A percentile compares a stretch with the other conserved stretches of the same genome.
phyloP scores from a whole-genome alignment of 2,113 vertebrate species.

The Lipotes vexillifer region DNA sequence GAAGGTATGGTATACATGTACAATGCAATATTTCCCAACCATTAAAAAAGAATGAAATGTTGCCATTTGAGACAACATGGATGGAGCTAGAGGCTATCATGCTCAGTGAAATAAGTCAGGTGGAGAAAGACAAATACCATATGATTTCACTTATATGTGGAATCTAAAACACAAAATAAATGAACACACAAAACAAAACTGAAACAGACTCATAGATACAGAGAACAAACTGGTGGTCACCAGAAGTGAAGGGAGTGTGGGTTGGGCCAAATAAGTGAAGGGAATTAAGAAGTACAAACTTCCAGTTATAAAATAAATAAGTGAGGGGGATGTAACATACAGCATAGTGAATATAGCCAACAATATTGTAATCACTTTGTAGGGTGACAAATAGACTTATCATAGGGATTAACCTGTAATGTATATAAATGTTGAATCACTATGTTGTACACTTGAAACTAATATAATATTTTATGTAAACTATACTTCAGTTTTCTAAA shows the following conservation, averaged over 20 bases:
- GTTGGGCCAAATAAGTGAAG: background rate
- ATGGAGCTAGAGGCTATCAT: background rate
- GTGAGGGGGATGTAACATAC: background rate
- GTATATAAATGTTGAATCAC: background rate
- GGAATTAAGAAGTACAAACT: background rate
- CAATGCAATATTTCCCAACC: background rate
- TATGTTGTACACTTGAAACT: background rate
- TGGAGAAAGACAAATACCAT: background rate
- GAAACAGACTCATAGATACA: background rate
- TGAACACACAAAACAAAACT: background rate
- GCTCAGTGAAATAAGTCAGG: background rate
- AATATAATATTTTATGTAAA: background rate
- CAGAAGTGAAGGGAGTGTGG: background rate
- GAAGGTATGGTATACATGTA: background rate
- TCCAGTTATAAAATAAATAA: background rate
- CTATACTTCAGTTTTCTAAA: background rate
- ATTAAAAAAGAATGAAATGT: background rate
- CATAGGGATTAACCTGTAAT: background rate
- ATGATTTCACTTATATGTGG: background rate
- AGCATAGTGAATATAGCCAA: background rate
- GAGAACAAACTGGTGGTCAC: background rate
- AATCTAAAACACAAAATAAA: background rate
- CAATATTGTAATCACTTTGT: background rate
- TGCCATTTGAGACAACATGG: background rate
- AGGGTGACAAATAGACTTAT: background rate